A percentile compares a stretch with the other conserved stretches of the same genome.
phyloP scores from a whole-genome alignment of 2,113 vertebrate genomes.

The Aythya baeri region DNA sequence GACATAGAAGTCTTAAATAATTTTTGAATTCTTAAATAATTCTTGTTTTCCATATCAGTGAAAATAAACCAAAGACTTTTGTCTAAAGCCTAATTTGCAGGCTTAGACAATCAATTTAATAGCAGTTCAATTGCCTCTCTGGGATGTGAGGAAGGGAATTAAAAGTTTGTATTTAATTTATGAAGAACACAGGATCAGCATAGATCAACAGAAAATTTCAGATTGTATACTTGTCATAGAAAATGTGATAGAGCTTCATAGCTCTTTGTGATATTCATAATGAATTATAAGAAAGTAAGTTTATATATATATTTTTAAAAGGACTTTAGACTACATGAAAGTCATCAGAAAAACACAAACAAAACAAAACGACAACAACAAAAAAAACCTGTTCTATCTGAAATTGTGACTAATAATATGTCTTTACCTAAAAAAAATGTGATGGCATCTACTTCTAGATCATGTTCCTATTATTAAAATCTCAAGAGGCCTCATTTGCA shows the following conservation, averaged over 20 bases:
- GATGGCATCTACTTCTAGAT: neutral
- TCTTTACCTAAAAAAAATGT: neutral
- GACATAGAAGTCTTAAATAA: neutral
- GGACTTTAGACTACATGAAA: neutral
- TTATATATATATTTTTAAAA: neutral
- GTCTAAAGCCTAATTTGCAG: neutral
- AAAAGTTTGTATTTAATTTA: conserved; percentile 41
- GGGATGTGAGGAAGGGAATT: neutral
- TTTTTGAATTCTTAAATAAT: neutral
- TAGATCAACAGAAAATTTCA: conserved; percentile 13
- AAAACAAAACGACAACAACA: neutral
- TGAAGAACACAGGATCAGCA: neutral
- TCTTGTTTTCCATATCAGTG: neutral
- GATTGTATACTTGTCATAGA: neutral
- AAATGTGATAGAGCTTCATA: neutral
- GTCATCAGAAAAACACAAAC: neutral
- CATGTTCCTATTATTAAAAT: neutral
- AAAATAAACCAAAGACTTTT: neutral
- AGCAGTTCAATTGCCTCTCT: neutral
- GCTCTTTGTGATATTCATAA: neutral
- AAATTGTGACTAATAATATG: neutral
- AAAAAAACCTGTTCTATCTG: conserved; percentile 12
- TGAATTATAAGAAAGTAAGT: conserved; percentile 20
- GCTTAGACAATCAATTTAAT: neutral
- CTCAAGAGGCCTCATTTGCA: conserved; percentile 6